Percentiles rank a stretch among this genome's conserved stretches.
Evolutionary conservation across 2,113 vertebrate genomes (phyloP).

Genomic region (Sylvia atricapilla): DNA sequence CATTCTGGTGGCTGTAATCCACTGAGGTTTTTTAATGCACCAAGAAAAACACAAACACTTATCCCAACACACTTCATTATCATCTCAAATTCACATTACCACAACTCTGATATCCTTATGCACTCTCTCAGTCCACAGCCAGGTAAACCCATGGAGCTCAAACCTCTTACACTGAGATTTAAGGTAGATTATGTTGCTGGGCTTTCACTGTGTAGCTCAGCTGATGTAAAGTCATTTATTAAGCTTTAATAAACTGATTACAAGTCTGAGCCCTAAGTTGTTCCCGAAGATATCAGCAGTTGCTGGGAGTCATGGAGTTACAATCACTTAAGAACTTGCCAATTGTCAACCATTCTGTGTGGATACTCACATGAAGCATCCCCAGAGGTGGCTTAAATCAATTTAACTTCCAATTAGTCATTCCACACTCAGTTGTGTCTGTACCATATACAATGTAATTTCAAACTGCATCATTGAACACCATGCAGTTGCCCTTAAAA

Average conservation of each 20-base stretch:
- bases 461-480: not conserved
- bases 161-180: conserved; percentile 4
- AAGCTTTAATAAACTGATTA: conserved; percentile 40
- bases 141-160: not conserved
- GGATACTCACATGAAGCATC: not conserved
- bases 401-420: not conserved
- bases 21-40: not conserved
- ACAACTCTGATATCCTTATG: not conserved
- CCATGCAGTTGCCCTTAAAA: not conserved
- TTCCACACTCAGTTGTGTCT: not conserved
- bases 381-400: not conserved
- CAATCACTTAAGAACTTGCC: not conserved
- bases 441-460: not conserved
- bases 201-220: not conserved
- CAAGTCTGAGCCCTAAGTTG: not conserved
- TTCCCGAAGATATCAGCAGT: not conserved
- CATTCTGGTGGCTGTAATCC: not conserved
- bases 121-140: not conserved
- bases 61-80: not conserved
- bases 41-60: not conserved
- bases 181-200: not conserved
- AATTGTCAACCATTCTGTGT: not conserved
- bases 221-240: not conserved
- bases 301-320: not conserved
- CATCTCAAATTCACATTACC: fast-evolving